A percentile compares a stretch with the other conserved stretches of the same genome.
phyloP scores from a whole-genome alignment of 2,888 invertebrate genomes.

The Dynastes tityus region DNA sequence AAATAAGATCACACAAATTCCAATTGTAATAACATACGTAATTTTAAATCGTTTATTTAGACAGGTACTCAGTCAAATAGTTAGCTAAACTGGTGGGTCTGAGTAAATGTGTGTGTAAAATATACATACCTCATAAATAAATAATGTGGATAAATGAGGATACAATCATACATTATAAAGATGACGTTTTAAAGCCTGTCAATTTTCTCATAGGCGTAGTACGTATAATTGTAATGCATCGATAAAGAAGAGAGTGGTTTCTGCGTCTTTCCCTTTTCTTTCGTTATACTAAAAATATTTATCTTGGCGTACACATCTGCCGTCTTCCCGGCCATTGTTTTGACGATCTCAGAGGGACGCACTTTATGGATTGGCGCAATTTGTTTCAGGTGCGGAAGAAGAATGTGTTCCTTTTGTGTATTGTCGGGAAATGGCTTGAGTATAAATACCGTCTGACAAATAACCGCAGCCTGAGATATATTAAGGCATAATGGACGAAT shows the following conservation, averaged over 20 bases:
- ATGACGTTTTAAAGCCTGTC: neutral
- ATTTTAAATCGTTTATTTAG: no score
- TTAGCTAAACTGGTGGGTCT: no score
- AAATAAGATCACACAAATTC: no score
- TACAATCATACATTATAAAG: neutral
- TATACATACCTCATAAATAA: no score
- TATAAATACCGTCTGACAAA: constrained; percentile 45
- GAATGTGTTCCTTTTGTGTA: constrained; percentile 44
- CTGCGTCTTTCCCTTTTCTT: neutral
- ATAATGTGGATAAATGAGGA: no score
- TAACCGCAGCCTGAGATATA: constrained; percentile 45
- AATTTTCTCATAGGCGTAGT: neutral
- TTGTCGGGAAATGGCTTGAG: constrained; percentile 36
- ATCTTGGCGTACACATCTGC: constrained; percentile 42
- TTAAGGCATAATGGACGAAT: constrained; percentile 45
- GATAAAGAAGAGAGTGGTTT: neutral
- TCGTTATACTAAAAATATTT: constrained; percentile 26
- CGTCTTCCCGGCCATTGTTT: constrained; percentile 45
- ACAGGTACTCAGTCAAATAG: no score
- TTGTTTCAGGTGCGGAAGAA: constrained; percentile 46
- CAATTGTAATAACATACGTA: no score
- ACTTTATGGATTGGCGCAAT: constrained; percentile 45
- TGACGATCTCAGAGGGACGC: constrained; percentile 45
- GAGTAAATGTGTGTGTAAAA: no score
- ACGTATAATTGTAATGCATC: neutral